Base-by-base conservation (phyloP, 2,797 vertebrate species). In the Otus scops region DNA sequence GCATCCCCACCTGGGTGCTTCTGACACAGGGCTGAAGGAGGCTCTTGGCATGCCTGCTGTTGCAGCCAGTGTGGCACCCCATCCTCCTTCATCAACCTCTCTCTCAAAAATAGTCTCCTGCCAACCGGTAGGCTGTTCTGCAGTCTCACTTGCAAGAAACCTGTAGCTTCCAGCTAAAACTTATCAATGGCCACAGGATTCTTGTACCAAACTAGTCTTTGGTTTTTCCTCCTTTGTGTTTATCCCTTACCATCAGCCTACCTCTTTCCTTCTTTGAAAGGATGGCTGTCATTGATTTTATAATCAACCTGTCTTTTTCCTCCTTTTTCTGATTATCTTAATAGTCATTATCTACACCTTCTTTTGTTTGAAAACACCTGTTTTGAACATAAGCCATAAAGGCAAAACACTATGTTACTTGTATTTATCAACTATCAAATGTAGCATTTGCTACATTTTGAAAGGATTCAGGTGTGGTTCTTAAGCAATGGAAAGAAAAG, bases 401-500 rank as follows among this genome's bases (percentile, higher is more conserved):
- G 71, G 70, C 65, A 50, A 50, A 74, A 69, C 21, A 9, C 13
- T 19, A 3, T 68, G 23, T 73, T 73, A 28, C 13, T 82, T 78
- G 24, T 68, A 5, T 93, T 91, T 78, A 43, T 45, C 30, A 57
- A 1, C 60, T 63, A 4, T n/a, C 30, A 41, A 71, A 94, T 67
- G 36, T 30, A 64, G 59, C 21, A 28, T 70, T 88, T 89, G 48
- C 71, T 82, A 8, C 41, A 3, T 80, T 68, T 85, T 67, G 60
- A 82, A 91, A 86, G 85, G 68, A 34, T 73, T 76, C 63, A 47
- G 50, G 30, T 0, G 18, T 59, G 57, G 63, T 59, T n/a, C 10
- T 76, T 81, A 53, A 86, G 84, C 78, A 77, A 23, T 78, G 74
- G 74, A 88, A 95, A 95, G 89, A 71, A 76, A 75, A 47, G 90